A percentile compares a stretch with the other conserved stretches of the same genome.
These are phyloP conservation scores for Hybognathus amarus DNA, from an alignment of 2,797 vertebrate species.

Conservation along the genomic window DNA sequence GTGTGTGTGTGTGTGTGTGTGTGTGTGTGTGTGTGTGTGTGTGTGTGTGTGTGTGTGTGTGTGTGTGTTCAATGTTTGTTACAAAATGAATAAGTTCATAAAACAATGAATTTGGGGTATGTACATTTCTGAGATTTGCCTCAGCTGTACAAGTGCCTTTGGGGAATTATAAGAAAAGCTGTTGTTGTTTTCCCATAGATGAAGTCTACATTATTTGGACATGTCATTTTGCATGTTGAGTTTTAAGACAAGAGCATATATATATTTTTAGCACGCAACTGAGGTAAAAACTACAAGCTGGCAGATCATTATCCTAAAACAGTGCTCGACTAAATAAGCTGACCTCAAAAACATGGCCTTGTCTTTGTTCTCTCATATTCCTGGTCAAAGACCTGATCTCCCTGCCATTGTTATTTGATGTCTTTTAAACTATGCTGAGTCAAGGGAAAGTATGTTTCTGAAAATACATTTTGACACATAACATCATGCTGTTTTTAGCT, in stretches of 20 bases:
- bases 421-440: constrained; percentile 25
- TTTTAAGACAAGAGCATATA: not conserved
- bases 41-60: too few relatives aligned
- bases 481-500: not conserved
- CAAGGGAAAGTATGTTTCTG: constrained; percentile 7
- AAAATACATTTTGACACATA: constrained; percentile 13
- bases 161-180: not conserved
- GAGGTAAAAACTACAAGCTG: not conserved
- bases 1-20: too few relatives aligned
- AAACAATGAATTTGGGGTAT: not conserved
- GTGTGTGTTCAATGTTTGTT: too few relatives aligned
- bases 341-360: constrained; percentile 30
- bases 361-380: constrained; percentile 27
- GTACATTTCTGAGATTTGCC: not conserved
- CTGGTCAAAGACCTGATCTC: constrained; percentile 27
- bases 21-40: too few relatives aligned
- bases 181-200: not conserved
- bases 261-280: not conserved
- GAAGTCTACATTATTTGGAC: not conserved
- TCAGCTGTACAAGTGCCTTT: not conserved
- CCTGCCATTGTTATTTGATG: constrained; percentile 6
- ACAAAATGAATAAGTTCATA: not conserved
- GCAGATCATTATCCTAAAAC: constrained; percentile 19
- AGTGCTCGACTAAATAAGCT: not conserved
- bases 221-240: constrained; percentile 10